Evolutionary conservation across 2,797 vertebrate species (phyloP), one percentile per base, ranked within the genome.

Genomic region (Phataginus tricuspis): DNA sequence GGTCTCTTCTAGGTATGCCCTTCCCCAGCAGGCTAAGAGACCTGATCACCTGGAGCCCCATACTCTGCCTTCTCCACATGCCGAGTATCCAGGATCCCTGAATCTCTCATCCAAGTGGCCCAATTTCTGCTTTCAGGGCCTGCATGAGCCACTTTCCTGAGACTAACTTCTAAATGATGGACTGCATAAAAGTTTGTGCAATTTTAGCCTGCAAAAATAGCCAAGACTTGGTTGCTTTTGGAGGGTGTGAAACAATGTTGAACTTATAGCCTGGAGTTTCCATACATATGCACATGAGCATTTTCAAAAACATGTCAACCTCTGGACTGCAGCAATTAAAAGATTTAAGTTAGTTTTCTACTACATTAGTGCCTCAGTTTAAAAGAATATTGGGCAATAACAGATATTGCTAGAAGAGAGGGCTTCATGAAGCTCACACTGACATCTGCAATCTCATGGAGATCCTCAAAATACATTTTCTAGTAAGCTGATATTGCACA

Each of bases 231-330:
- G 10, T 34, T 66, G 5, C 27, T 78, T 51, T 9, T n/a, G 18
- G 4, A 79, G 3, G 3, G 14, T 77, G 25, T 63, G 14, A 21
- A 37, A 19, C 34, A 16, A 51, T 5, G 25, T 59, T 66, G 42
- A 7, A n/a, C 16, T 25, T 61, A 21, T 0, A 1, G 1, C 61
- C 27, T n/a, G 0, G 6, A 14, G 3, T n/a, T 19, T 34, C 9
- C 16, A 2, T 29, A 63, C 7, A 13, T n/a, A 51, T 1, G 12
- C 23, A 45, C 45, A 45, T 49, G 15, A 91, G 27, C 6, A 0
- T 42, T 95, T 77, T 93, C 75, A 75, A 23, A 23, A 92, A 0
- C 74, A 15, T 63, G 0, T 49, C 39, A 77, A 0, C 55, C 39
- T 63, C n/a, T 29, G 63, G 34, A 34, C 45, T 34, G 82, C 37